Evolutionary conservation across 2,113 vertebrate species (phyloP), one percentile per base, ranked within the genome.

Genomic region (Malurus alboscapulatus): DNA sequence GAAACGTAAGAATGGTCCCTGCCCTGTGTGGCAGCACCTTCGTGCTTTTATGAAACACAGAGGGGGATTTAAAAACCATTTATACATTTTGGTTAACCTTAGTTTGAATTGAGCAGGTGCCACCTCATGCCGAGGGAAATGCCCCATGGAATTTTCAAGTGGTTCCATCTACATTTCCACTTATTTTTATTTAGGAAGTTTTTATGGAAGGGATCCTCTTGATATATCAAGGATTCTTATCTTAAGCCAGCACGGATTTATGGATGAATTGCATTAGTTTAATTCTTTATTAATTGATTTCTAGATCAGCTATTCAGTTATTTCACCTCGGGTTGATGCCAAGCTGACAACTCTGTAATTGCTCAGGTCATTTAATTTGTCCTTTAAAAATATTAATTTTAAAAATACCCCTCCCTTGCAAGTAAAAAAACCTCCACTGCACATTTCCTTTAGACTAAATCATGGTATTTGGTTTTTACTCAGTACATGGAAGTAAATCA

Each of bases 121-220:
- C 21, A 18, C n/a, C 47, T 47, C 4, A 0, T 1, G 1, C 36
- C 36, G 10, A 14, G 10, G 7, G 8, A 73, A 62, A 47, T 1
- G 2, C 25, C 6, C 24, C n/a, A 3, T 5, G 58, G 7, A 68
- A 40, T 7, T 16, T 3, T 50, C 24, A 18, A 38, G 12, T 21
- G 4, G 44, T 36, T 75, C 63, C 50, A 10, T 26, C 32, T 26
- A 11, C 4, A 2, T 20, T 54, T 71, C 30, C 5, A 26, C 9
- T 61, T n/a, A 2, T 9, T 61, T 50, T 21, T 30, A 14, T 80
- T 54, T 4, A 17, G 2, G 24, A 50, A 40, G 5, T 14, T 40
- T 75, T 63, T 14, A 26, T 53, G 32, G 67, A 73, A 32, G 27
- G 62, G 20, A 19, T 38, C 5, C 3, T 17, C 12, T 57, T 69